phyloP scores from a whole-genome alignment of 2,113 vertebrate species.

The Nibea albiflora region DNA sequence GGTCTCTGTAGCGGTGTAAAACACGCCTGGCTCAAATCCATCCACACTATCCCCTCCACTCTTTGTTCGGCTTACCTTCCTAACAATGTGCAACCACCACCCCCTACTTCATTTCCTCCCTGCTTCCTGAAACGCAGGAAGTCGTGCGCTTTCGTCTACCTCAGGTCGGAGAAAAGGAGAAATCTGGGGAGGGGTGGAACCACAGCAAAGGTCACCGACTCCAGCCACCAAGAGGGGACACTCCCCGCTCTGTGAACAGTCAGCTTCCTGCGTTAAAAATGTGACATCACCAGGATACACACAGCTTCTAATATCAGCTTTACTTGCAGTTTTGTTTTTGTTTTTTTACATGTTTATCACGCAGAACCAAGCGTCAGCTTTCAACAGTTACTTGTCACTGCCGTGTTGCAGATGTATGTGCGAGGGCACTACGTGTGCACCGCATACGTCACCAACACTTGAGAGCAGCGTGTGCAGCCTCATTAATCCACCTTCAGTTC shows the following conservation, averaged over 20 bases:
- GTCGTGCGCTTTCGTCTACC: conserved; percentile 42
- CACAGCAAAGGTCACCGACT: conserved; percentile 39
- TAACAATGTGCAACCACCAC: conserved; percentile 64
- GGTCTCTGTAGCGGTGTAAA: background rate
- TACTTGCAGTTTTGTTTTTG: background rate
- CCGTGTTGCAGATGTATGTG: background rate
- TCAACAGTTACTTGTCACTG: background rate
- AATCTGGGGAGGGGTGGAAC: conserved; percentile 24
- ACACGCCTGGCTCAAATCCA: conserved; percentile 11
- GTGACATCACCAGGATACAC: background rate
- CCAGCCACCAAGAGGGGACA: background rate
- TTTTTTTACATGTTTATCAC: background rate
- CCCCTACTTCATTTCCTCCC: conserved; percentile 62
- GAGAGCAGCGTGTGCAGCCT: background rate
- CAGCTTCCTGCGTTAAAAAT: conserved; percentile 38
- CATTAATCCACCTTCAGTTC: conserved; percentile 44
- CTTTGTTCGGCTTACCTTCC: conserved; percentile 52
- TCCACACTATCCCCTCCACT: conserved; percentile 33
- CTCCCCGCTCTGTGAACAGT: conserved; percentile 31
- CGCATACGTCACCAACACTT: background rate
- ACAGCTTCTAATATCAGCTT: too few relatives aligned
- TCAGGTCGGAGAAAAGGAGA: conserved; percentile 45
- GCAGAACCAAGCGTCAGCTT: background rate
- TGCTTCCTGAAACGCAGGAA: conserved; percentile 73
- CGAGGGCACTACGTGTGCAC: background rate